Base-by-base conservation (phyloP, 2,797 vertebrate genomes). In the Remorina albescens region DNA sequence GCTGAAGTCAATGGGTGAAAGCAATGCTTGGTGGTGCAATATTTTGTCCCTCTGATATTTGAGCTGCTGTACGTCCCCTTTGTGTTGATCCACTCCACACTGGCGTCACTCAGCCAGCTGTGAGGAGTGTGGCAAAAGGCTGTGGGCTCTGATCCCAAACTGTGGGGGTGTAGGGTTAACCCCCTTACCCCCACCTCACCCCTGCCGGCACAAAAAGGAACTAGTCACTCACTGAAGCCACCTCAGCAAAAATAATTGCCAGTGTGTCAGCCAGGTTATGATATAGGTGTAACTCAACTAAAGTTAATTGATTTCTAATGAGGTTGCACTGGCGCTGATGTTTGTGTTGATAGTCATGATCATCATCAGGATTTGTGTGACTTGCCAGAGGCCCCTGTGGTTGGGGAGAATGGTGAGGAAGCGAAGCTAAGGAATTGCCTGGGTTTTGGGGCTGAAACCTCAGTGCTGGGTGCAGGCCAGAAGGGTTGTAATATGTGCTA, bases 401-500 rank as follows among this genome's bases (percentile, higher is more conserved):
- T 89, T 75, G 28, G 60, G 56, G 78, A 71, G 74, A 84, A 68
- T 26, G 41, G 73, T 10, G 57, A 82, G 78, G 78, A 85, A 87
- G 81, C n/a, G 2, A 78, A 88, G 88, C 90, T 91, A 91, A 89
- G 78, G 85, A 78, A 87, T 92, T 56, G 80, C 74, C 75, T 88
- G 76, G 81, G 86, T 82, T 85, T 92, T 91, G 90, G 89, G 92
- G 88, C 86, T 91, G 86, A 79, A 84, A 80, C 83, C 83, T 81
- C 72, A 74, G 74, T 56, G 88, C 86, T 91, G 89, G 85, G 86
- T 57, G 58, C 47, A 13, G 88, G 89, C 91, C 93, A 91, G 88
- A 67, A 54, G 67, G 86, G 77, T 83, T 85, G 85, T 93, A 94
- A 95, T 92, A 89, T 89, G 67, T 78, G 85, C 87, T 94, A 94